Evolutionary conservation across 2,888 invertebrate species (phyloP).

Genomic region (Acheta domesticus): DNA sequence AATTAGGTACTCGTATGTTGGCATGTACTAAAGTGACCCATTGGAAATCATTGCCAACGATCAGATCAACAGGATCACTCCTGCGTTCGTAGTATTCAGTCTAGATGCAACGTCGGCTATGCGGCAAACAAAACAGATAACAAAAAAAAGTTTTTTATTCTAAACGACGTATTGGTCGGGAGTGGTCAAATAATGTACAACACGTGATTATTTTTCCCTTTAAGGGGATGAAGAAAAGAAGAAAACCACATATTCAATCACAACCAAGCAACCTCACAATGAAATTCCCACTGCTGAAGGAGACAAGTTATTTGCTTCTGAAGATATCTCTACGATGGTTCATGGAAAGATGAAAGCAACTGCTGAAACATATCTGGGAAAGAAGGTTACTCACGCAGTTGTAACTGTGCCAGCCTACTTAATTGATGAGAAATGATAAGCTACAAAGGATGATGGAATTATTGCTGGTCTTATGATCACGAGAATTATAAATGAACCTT

Average conservation of each 20-base stretch:
- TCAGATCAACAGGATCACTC: conserved; percentile 97
- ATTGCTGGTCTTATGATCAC: conserved; percentile 90
- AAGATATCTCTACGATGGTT: conserved; percentile 99
- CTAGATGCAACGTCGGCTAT: conserved; percentile 91
- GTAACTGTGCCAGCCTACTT: conserved; percentile 98
- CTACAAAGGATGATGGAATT: conserved; percentile 96
- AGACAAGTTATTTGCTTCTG: conserved; percentile 90
- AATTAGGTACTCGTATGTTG: conserved; percentile 97
- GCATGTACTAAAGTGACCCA: conserved; percentile 93
- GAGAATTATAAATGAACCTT: conserved; percentile 97
- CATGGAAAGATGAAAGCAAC: too few relatives aligned
- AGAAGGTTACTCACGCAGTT: too few relatives aligned
- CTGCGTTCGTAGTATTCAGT: conserved; percentile 96
- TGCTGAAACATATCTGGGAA: too few relatives aligned
- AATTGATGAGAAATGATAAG: conserved; percentile 99
- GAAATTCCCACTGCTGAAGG: conserved; percentile 78
- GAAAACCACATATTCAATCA: conserved; percentile 90
- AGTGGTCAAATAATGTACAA: conserved; percentile 85
- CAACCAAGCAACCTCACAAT: conserved; percentile 92
- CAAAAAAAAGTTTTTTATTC: conserved; percentile 95
- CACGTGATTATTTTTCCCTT: conserved; percentile 98
- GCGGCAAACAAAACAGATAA: conserved; percentile 97
- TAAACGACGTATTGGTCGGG: conserved; percentile 95
- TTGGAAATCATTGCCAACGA: conserved; percentile 99
- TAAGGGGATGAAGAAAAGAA: conserved; percentile 85